Base-by-base conservation (phyloP, 2,113 vertebrate genomes). In the Antigone vipio region DNA sequence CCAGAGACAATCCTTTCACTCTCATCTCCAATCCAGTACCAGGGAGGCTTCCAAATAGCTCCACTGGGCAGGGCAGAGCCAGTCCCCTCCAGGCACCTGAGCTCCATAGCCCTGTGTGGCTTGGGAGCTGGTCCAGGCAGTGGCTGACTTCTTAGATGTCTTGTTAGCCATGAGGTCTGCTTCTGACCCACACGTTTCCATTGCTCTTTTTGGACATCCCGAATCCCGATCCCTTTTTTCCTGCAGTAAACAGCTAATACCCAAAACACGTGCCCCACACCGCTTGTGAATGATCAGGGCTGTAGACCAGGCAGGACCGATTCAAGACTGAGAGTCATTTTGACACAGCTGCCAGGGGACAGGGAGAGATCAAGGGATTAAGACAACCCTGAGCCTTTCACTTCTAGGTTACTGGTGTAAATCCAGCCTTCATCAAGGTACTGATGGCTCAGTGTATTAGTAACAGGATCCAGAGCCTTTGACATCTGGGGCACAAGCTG, bases 1-100 rank as follows among this genome's bases (percentile, higher is more conserved):
- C 84, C 34, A 83, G 97, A 92, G 92, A 88, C 97, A 96, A 98
- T 89, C 85, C 69, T 87, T 96, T 97, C 93, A 93, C 97, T 92
- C 71, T 89, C 72, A 21, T 93, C 84, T 94, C 60, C 30, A n/a
- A 1, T 89, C 89, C 55, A 7, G 32, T 9, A 17, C 20, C 29
- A 80, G 86, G 58, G 83, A 88, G 47, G 44, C 72, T 94, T 92
- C 72, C 74, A 90, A 88, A 40, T 32, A 58, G 56, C 40, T 82
- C 81, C 40, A 16, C 29, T 4, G 44, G 32, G 22, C 59, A 69
- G n/a, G 56, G 71, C 71, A 66, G 56, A 76, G 58, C 47, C 1
- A 2, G 18, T 79, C 32, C 18, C 42, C 64, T 60, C 66, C 8
- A 19, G 44, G 18, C 38, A 53, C 24, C 32, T 55, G 13, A 53